Percentiles rank a stretch among this genome's conserved stretches.
These are phyloP conservation scores for Alethe diademata DNA, from an alignment of 2,113 vertebrate species.

Conservation along the genomic window DNA sequence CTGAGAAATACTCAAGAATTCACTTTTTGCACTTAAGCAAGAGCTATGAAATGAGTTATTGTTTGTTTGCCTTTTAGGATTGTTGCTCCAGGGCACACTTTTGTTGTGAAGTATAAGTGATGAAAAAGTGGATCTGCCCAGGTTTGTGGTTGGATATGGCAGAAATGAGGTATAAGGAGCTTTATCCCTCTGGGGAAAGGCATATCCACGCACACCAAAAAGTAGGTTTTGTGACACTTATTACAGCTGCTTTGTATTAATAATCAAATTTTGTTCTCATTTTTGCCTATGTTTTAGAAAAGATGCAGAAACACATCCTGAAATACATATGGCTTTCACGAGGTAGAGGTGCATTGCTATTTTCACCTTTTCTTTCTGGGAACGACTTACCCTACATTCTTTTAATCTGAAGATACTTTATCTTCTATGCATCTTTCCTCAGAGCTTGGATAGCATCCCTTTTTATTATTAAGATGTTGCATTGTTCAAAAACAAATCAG, in stretches of 20 bases:
- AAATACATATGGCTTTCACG: not conserved
- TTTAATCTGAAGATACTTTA: constrained; percentile 4
- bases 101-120: not conserved
- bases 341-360: not conserved
- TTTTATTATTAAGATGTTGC: constrained; percentile 21
- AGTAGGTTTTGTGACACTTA: not conserved
- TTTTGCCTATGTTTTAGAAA: not conserved
- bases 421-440: not conserved
- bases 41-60: constrained; percentile 12
- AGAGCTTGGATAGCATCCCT: constrained; percentile 12
- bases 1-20: not conserved
- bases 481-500: not conserved
- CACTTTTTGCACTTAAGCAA: not conserved
- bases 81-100: constrained; percentile 11
- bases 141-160: not conserved
- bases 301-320: not conserved
- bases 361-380: not conserved
- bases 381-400: not conserved
- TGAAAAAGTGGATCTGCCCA: constrained; percentile 25
- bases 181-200: not conserved
- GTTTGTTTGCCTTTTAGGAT: constrained; percentile 32
- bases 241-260: not conserved
- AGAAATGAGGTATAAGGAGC: not conserved
- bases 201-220: not conserved
- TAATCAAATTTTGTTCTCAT: not conserved